Percentiles rank a stretch among this genome's conserved stretches.
Evolutionary conservation across 2,888 invertebrate genomes (phyloP).

Genomic region (Polia nebulosa): DNA sequence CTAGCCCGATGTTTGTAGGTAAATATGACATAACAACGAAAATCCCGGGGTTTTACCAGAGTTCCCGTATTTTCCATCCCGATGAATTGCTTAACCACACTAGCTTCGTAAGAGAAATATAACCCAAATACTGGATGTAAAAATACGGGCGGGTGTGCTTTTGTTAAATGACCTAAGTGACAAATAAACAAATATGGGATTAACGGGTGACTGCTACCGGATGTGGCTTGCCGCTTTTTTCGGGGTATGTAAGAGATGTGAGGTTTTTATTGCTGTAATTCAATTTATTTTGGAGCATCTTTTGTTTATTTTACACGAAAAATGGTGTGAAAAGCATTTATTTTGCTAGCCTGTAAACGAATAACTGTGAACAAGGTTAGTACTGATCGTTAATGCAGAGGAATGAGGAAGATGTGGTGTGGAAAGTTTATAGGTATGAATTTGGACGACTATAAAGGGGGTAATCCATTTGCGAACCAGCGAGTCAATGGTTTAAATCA

Average conservation of each 20-base stretch:
- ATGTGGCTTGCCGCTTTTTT: slow-evolving; percentile 52
- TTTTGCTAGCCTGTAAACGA: background rate
- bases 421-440: background rate
- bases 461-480: no score
- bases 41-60: slow-evolving; percentile 37
- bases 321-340: background rate
- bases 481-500: no score
- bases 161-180: slow-evolving; percentile 66
- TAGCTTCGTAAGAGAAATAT: slow-evolving; percentile 31
- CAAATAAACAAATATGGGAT: slow-evolving; percentile 57
- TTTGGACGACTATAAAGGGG: no score
- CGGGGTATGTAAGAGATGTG: slow-evolving; percentile 37
- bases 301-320: slow-evolving; percentile 16
- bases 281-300: slow-evolving; percentile 18
- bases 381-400: no score
- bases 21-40: slow-evolving; percentile 52
- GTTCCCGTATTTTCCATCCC: slow-evolving; percentile 41
- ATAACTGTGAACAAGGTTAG: background rate
- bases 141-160: slow-evolving; percentile 48
- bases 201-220: slow-evolving; percentile 40
- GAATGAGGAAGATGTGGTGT: background rate
- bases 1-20: slow-evolving; percentile 41
- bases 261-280: slow-evolving; percentile 35
- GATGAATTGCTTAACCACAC: slow-evolving; percentile 39
- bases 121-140: slow-evolving; percentile 41